Evolutionary conservation across 2,888 invertebrate genomes (phyloP).

Genomic region (Melieria picta): DNA sequence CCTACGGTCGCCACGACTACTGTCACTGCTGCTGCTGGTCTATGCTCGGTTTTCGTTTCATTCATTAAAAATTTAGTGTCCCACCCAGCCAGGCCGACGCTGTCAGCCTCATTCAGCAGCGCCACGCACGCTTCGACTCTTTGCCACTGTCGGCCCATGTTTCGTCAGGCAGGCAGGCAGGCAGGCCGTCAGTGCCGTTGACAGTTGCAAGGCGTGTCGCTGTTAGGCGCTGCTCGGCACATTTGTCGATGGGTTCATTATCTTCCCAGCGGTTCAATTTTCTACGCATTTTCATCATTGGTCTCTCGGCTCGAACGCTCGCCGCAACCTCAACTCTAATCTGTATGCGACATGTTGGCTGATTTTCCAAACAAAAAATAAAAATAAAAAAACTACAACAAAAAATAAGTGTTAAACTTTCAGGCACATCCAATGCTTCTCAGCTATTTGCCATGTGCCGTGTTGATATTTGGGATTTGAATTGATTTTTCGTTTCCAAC

Average conservation of each 20-base stretch:
- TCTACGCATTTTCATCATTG: constrained; percentile 27
- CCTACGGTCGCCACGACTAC: too few relatives aligned
- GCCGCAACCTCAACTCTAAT: constrained; percentile 40
- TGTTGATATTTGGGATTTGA: constrained; percentile 60
- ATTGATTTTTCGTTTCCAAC: constrained; percentile 48
- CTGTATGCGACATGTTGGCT: constrained; percentile 48
- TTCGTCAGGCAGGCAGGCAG: background rate
- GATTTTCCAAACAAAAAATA: constrained; percentile 18
- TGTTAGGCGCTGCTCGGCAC: too few relatives aligned
- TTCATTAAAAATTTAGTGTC: constrained; percentile 45
- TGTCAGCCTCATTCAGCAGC: background rate
- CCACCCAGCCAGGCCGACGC: constrained; percentile 12
- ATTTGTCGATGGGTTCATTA: constrained; percentile 34
- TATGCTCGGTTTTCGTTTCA: constrained; percentile 38
- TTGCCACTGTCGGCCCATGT: background rate
- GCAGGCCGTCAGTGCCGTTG: background rate
- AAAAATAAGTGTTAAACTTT: too few relatives aligned
- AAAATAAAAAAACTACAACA: background rate
- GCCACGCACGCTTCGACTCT: too few relatives aligned
- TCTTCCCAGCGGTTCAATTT: constrained; percentile 45
- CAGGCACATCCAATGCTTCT: too few relatives aligned
- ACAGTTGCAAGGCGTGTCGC: too few relatives aligned
- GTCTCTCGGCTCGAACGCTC: constrained; percentile 2
- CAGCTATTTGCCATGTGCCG: too few relatives aligned
- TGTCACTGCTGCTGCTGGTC: background rate